Percentiles rank a stretch among this genome's conserved stretches.
Conservation (phyloP, 2,888 invertebrate species). For the Herminia tarsipennalis region DNA sequence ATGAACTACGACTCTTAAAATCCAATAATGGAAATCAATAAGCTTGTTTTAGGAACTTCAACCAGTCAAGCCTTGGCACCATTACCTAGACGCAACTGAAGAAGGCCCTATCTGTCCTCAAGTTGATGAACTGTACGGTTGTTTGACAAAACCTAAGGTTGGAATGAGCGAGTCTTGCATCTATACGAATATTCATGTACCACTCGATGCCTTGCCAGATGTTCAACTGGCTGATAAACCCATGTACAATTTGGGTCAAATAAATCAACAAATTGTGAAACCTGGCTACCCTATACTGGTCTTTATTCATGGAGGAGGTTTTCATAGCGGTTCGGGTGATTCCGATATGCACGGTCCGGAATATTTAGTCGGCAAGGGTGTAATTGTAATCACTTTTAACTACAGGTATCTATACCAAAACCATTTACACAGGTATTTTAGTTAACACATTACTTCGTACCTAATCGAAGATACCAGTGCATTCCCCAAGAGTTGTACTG, state of each 20-base stretch:
- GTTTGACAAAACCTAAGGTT: constrained; percentile 25
- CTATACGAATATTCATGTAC: constrained; percentile 52
- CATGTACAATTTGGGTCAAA: constrained; percentile 6
- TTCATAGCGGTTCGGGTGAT: constrained; percentile 42
- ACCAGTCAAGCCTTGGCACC: constrained; percentile 67
- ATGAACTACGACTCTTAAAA: background rate
- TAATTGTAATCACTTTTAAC: constrained; percentile 58
- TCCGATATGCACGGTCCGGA: constrained; percentile 55
- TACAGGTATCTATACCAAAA: constrained; percentile 45
- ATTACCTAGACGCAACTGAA: constrained; percentile 77
- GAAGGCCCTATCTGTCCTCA: constrained; percentile 86
- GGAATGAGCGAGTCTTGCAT: constrained; percentile 53
- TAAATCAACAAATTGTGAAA: constrained; percentile 5
- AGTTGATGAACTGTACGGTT: constrained; percentile 55
- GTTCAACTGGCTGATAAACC: background rate
- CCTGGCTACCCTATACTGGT: constrained; percentile 63
- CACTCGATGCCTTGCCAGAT: constrained; percentile 20
- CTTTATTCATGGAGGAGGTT: constrained; percentile 69
- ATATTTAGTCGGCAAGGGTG: constrained; percentile 48
- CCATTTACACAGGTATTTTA: constrained; percentile 3
- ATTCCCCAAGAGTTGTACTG: no score
- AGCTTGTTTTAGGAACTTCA: constrained; percentile 35
- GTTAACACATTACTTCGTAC: background rate
- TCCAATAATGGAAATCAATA: background rate
- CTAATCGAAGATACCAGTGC: background rate